These are phyloP conservation scores for Phrynosoma platyrhinos DNA, from an alignment of 2,113 vertebrate species.

Conservation along the genomic window DNA sequence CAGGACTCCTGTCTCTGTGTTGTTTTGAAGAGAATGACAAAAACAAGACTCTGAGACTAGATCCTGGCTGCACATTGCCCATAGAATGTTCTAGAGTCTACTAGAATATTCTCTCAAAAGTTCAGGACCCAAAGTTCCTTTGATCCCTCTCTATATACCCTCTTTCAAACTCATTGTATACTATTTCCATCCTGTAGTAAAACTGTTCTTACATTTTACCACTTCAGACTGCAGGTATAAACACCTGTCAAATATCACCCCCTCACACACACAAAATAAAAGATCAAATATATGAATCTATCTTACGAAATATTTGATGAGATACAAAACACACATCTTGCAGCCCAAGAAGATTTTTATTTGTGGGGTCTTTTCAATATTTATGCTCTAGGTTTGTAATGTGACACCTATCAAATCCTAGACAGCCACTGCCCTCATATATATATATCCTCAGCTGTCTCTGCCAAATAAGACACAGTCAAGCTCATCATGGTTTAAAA, in stretches of 20 bases:
- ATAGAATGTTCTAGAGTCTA: no score
- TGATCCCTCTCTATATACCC: background rate
- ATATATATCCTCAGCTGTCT: conserved; percentile 42
- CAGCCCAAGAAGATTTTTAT: background rate
- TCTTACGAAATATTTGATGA: background rate
- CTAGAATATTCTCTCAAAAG: background rate
- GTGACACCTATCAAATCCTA: conserved; percentile 52
- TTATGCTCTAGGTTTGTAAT: conserved; percentile 1
- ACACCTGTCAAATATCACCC: background rate
- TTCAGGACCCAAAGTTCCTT: background rate
- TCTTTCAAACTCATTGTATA: background rate
- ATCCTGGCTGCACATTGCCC: no score
- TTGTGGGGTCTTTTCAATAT: background rate
- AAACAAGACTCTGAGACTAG: no score
- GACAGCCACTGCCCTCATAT: conserved; percentile 21
- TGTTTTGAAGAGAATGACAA: no score
- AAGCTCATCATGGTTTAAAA: conserved; percentile 37
- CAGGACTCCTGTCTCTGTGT: no score
- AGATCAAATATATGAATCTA: background rate
- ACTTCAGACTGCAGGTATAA: background rate
- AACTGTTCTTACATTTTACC: background rate
- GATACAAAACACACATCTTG: background rate
- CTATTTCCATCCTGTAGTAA: background rate
- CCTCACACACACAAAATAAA: background rate
- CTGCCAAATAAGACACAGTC: conserved; percentile 50